Base-by-base conservation (phyloP, 2,113 vertebrate genomes). In the Oreocharis arfaki region DNA sequence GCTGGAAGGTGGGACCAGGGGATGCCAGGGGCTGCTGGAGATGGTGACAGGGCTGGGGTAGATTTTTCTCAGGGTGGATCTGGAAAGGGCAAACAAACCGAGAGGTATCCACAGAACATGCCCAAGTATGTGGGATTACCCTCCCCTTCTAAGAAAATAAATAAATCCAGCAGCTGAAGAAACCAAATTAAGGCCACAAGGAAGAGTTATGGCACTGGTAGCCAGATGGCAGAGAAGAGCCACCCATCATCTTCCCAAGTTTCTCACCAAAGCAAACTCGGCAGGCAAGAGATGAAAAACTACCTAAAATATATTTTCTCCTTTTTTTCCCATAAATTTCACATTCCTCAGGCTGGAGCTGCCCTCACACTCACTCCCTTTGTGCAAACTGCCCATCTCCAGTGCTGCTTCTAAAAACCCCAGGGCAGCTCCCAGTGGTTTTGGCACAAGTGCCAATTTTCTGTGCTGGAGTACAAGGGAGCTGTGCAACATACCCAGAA, bases 41-140 rank as follows among this genome's bases (percentile, higher is more conserved):
- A 49, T 46, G 35, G 39, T 21, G 39, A 56, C 7, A 1, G 17
- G 20, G 24, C 24, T 28, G 21, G 23, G 13, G 24, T 4, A 41
- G 37, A 13, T 24, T 89, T 39, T 46, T 39, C 30, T 74, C 64
- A n/a, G 16, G 1, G 1, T 11, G 26, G 1, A 16, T 35, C 6
- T 55, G 53, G 8, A 30, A 53, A 35, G 16, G 13, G 6, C 28
- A 63, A 85, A 65, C 5, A 30, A 50, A 33, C 2, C 0, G 8
- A 80, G 44, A 75, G 16, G 35, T 5, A 60, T 9, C 22, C 49
- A n/a, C 13, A 91, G 10, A 70, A 44, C 7, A 10, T 4, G 30
- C 3, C 10, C 11, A 49, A 75, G 19, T 4, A n/a, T 0, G 0
- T 3, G 24, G 19, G 28, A 35, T 53, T 46, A 35, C 16, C n/a